Evolutionary conservation across 2,888 invertebrate genomes (phyloP).

Genomic region (Pherbina coryleti): DNA sequence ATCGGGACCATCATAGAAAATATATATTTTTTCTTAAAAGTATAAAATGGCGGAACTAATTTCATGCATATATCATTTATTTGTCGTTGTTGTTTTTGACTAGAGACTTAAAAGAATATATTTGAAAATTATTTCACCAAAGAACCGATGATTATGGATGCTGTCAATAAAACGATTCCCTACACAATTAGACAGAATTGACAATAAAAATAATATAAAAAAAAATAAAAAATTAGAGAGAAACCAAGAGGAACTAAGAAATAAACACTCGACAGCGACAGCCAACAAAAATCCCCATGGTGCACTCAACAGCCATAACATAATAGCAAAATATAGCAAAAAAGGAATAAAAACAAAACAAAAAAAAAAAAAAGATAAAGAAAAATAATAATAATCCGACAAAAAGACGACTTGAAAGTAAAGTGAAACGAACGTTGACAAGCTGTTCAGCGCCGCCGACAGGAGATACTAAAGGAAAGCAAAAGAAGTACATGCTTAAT

Average conservation of each 20-base stretch:
- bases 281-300: not conserved
- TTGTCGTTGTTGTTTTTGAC: no score
- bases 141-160: no score
- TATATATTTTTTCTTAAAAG: no score
- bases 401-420: not conserved
- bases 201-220: no score
- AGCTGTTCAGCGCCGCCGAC: conserved; percentile 1
- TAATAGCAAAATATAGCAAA: not conserved
- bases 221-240: no score
- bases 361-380: not conserved
- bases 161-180: no score
- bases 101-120: no score
- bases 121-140: no score
- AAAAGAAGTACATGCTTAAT: not conserved
- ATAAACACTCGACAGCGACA: not conserved
- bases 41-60: no score
- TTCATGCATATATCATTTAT: no score
- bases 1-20: no score
- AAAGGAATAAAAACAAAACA: not conserved
- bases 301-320: not conserved
- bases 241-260: not conserved
- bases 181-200: no score
- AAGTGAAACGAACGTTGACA: conserved; percentile 12
- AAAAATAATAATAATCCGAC: conserved; percentile 21
- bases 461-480: not conserved